Evolutionary conservation across 2,797 vertebrate genomes (phyloP).

Genomic region (Meriones psammophilus): DNA sequence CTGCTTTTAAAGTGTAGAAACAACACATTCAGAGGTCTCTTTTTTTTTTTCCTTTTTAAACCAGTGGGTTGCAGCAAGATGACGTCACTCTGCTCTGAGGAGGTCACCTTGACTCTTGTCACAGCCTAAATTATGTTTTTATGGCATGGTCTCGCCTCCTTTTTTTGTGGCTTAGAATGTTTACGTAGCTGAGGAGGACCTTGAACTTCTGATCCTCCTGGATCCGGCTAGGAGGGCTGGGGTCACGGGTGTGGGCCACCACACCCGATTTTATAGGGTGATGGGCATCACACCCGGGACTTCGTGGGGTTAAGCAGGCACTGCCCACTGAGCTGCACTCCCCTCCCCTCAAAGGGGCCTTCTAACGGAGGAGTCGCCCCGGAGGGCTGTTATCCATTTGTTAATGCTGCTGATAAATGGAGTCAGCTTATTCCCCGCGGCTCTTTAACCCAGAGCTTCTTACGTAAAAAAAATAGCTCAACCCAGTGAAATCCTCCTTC

Average conservation of each 20-base stretch:
- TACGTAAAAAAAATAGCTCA: conserved; percentile 29
- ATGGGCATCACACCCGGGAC: not conserved
- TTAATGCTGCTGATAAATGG: conserved; percentile 47
- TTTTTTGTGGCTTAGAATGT: conserved; percentile 9
- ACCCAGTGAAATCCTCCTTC: conserved; percentile 64
- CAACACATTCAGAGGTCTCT: not conserved
- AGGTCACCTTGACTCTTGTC: not conserved
- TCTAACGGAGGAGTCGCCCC: not conserved
- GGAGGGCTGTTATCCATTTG: not conserved
- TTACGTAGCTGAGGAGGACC: not conserved
- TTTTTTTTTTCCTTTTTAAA: not conserved
- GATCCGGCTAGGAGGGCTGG: not conserved
- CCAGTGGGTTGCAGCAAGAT: not conserved
- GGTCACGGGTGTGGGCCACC: not conserved
- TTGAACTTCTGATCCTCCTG: not conserved
- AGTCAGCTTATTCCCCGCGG: conserved; percentile 68
- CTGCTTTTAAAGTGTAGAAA: conserved; percentile 53
- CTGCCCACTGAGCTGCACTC: not conserved
- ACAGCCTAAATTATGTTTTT: not conserved
- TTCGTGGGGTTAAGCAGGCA: no score
- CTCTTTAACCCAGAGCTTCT: conserved; percentile 73
- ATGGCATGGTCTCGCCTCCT: not conserved
- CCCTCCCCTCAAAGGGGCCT: not conserved
- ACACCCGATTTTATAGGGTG: no score
- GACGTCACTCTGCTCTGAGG: conserved; percentile 11